Conservation (phyloP, 2,113 vertebrate genomes). For the Hucho hucho region DNA sequence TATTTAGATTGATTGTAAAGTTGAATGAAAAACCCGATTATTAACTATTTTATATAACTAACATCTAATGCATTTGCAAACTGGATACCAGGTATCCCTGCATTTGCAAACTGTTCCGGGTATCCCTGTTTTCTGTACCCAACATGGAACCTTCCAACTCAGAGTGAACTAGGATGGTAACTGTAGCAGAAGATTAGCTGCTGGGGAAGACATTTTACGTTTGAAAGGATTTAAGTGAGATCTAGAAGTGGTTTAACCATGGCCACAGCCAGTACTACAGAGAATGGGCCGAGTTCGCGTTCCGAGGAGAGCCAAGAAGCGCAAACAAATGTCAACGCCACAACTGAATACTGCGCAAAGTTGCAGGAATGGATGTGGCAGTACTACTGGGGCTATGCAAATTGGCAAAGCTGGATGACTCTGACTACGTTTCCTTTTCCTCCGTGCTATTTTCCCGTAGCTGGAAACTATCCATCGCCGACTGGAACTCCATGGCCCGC, state of each 20-base stretch:
- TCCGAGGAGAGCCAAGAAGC: conserved; percentile 6
- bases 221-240: neutral
- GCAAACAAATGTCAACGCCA: conserved; percentile 12
- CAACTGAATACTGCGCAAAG: conserved; percentile 81
- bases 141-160: neutral
- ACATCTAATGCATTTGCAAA: neutral
- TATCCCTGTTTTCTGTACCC: conserved; percentile 18
- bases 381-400: conserved; percentile 83
- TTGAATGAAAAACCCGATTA: neutral
- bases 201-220: neutral
- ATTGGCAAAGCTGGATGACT: conserved; percentile 80
- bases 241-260: conserved; percentile 26
- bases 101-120: conserved; percentile 3
- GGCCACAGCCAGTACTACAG: conserved; percentile 17
- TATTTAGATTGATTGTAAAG: neutral
- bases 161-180: conserved; percentile 11
- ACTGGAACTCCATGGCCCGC: conserved; percentile 12
- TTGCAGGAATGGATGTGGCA: conserved; percentile 93
- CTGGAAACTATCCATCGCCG: conserved; percentile 18
- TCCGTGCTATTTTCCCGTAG: conserved; percentile 17
- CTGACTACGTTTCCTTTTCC: conserved; percentile 63
- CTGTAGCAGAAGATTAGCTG: neutral
- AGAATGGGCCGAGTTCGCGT: neutral
- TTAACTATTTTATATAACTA: neutral
- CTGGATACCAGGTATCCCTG: no score